Evolutionary conservation across 2,113 vertebrate genomes (phyloP).

Genomic region (Oncorhynchus tshawytscha): DNA sequence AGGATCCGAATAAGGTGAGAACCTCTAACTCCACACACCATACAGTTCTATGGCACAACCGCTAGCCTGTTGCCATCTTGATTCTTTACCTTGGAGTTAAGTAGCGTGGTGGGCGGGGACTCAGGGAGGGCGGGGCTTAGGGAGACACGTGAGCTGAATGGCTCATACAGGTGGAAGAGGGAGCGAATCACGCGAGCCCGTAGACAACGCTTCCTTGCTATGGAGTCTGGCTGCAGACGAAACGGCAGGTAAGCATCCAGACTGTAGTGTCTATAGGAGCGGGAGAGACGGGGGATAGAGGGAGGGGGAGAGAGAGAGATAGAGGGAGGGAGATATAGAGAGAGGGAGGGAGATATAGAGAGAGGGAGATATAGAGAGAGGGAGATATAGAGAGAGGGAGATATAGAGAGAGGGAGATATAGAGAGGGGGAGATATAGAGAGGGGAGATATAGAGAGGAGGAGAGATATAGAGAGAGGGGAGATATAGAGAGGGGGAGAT

Average conservation of each 20-base stretch:
- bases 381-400: too few relatives aligned
- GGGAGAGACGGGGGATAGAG: not conserved
- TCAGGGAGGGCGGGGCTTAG: constrained; percentile 87
- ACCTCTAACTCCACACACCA: not conserved
- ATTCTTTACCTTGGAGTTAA: constrained; percentile 87
- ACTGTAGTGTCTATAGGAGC: constrained; percentile 82
- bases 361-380: not conserved
- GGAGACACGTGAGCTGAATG: constrained; percentile 85
- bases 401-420: too few relatives aligned
- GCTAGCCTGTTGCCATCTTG: not conserved
- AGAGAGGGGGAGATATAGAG: too few relatives aligned
- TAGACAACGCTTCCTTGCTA: constrained; percentile 84
- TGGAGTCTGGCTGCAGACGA: constrained; percentile 84
- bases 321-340: not conserved
- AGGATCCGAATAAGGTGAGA: not conserved
- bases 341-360: not conserved
- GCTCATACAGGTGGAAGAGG: constrained; percentile 94
- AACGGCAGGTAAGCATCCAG: constrained; percentile 83
- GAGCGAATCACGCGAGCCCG: constrained; percentile 95
- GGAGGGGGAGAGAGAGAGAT: not conserved
- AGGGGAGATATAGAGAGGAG: too few relatives aligned
- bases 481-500: not conserved
- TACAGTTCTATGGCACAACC: constrained; percentile 26
- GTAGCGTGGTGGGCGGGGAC: constrained; percentile 85
- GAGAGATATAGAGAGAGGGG: too few relatives aligned